phyloP scores from a whole-genome alignment of 2,113 vertebrate genomes.

The Corynorhinus townsendii region DNA sequence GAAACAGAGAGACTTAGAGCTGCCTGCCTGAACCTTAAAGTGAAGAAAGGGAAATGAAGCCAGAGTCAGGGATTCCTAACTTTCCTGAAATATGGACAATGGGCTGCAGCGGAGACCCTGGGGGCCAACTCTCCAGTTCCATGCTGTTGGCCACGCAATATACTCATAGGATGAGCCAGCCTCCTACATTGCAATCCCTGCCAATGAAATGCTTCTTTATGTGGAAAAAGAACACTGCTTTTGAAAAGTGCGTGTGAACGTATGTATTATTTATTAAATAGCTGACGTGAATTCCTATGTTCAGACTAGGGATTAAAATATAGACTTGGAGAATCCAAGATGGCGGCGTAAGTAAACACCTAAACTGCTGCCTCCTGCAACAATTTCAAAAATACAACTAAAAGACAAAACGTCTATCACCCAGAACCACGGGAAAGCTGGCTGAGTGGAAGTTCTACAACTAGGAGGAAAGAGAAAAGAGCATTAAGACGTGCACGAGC shows the following conservation, averaged over 20 bases:
- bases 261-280: background rate
- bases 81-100: background rate
- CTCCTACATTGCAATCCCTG: background rate
- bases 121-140: background rate
- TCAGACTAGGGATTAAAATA: conserved; percentile 40
- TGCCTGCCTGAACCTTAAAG: background rate
- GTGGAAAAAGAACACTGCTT: background rate
- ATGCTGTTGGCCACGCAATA: background rate
- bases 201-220: background rate
- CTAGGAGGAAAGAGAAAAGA: no score
- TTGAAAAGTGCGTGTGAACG: background rate
- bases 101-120: background rate
- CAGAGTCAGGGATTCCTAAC: background rate
- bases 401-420: no score
- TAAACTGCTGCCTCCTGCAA: no score
- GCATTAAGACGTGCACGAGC: no score
- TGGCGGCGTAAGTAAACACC: no score
- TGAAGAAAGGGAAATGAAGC: background rate
- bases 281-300: conserved; percentile 17
- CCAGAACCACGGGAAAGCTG: no score
- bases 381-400: no score
- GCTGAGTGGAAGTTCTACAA: no score
- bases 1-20: background rate
- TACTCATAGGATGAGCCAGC: background rate
- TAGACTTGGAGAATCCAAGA: no score